phyloP scores from a whole-genome alignment of 2,113 vertebrate species.

The Trinectes maculatus region DNA sequence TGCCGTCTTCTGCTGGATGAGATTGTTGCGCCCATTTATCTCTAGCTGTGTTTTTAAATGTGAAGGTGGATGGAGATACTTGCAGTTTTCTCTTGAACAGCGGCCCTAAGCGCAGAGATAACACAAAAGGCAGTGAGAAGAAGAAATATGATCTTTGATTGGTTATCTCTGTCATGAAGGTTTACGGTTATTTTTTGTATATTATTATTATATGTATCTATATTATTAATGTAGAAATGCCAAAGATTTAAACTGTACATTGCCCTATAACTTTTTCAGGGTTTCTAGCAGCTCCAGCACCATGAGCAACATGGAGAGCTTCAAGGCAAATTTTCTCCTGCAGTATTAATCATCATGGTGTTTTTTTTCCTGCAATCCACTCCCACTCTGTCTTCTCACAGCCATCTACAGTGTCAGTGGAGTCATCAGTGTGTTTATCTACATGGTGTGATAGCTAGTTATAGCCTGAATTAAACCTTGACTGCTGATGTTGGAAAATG shows the following conservation, averaged over 20 bases:
- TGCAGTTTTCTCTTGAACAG: conserved; percentile 97
- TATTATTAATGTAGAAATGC: too few relatives aligned
- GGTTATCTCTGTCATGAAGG: background rate
- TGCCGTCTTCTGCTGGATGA: conserved; percentile 96
- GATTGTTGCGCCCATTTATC: conserved; percentile 97
- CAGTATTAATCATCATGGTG: background rate
- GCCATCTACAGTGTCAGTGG: background rate
- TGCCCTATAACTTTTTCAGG: too few relatives aligned
- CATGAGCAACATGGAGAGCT: background rate
- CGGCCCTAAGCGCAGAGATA: conserved; percentile 84
- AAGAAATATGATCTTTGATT: background rate
- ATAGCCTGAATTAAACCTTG: background rate
- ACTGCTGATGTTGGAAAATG: background rate
- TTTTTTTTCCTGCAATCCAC: background rate
- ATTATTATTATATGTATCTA: too few relatives aligned
- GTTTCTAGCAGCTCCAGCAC: background rate
- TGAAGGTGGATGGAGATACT: conserved; percentile 95
- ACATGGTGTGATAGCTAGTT: background rate
- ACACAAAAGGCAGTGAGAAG: background rate
- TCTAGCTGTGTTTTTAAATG: conserved; percentile 97
- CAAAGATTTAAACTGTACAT: too few relatives aligned
- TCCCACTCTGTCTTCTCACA: conserved; percentile 17
- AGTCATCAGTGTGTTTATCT: conserved; percentile 2
- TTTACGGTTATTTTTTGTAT: too few relatives aligned
- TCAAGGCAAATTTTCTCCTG: background rate